A percentile compares a stretch with the other conserved stretches of the same genome.
phyloP scores from a whole-genome alignment of 2,113 vertebrate genomes.

The Cephalopholis sonnerati region DNA sequence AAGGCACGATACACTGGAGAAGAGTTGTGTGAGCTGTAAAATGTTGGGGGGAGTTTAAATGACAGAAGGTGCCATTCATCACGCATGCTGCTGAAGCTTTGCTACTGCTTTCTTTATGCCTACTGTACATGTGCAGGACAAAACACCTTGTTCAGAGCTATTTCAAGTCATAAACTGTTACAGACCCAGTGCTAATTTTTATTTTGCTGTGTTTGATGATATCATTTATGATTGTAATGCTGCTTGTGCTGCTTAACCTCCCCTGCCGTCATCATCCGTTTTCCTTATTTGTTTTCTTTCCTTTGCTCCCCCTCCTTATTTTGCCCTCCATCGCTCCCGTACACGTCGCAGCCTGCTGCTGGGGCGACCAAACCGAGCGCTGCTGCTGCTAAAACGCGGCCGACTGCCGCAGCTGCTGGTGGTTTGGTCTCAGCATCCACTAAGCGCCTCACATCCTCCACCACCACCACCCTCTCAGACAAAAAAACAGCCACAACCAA shows the following conservation, averaged over 20 bases:
- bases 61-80: background rate
- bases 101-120: constrained; percentile 20
- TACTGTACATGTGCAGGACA: background rate
- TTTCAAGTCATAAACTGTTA: background rate
- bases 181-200: background rate
- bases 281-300: constrained; percentile 66
- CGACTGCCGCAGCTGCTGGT: constrained; percentile 63
- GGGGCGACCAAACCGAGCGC: constrained; percentile 82
- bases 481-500: constrained; percentile 88
- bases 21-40: too few relatives aligned
- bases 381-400: constrained; percentile 84
- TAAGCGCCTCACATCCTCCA: constrained; percentile 84
- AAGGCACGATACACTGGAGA: background rate
- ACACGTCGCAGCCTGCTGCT: constrained; percentile 83
- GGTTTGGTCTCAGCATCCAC: constrained; percentile 70
- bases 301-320: constrained; percentile 56
- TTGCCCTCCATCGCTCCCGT: constrained; percentile 75
- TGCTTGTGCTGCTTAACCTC: constrained; percentile 61
- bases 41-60: background rate
- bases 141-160: background rate
- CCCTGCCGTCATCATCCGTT: constrained; percentile 63
- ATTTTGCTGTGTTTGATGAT: constrained; percentile 15
- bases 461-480: constrained; percentile 70
- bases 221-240: constrained; percentile 51
- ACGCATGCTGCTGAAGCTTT: constrained; percentile 44